Conservation (phyloP, 2,797 vertebrate genomes). For the Acomys russatus region DNA sequence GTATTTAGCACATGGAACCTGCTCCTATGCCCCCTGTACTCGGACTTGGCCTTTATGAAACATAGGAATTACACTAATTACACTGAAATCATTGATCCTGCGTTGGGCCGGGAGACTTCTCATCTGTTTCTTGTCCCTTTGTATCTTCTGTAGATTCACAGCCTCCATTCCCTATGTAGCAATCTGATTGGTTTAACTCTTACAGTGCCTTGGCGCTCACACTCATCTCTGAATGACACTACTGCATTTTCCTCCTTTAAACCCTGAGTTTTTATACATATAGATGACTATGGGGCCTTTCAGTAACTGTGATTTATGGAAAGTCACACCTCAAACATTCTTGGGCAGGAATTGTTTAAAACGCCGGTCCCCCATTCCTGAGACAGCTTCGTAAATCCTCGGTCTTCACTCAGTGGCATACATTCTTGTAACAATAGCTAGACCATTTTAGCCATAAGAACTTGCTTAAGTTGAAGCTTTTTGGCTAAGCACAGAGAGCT, state of each 20-base stretch:
- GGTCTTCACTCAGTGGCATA: constrained; percentile 29
- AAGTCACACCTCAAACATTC: constrained; percentile 66
- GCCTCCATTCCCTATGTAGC: not conserved
- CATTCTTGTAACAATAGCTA: constrained; percentile 33
- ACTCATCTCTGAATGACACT: not conserved
- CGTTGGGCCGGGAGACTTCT: not conserved
- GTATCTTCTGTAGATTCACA: constrained; percentile 40
- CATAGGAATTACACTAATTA: not conserved
- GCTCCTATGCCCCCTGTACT: not conserved
- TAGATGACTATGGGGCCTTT: not conserved
- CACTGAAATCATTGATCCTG: constrained; percentile 13
- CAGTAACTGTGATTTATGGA: constrained; percentile 65
- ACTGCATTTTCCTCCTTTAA: constrained; percentile 8
- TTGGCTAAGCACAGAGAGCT: constrained; percentile 40
- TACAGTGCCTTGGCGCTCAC: not conserved
- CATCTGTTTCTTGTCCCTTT: constrained; percentile 22
- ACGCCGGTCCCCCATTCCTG: constrained; percentile 8
- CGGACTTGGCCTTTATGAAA: constrained; percentile 55
- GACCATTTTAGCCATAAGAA: constrained; percentile 69
- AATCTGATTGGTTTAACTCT: constrained; percentile 64
- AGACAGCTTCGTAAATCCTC: constrained; percentile 70
- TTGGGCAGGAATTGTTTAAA: constrained; percentile 52
- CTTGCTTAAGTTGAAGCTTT: constrained; percentile 60
- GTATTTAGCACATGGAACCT: constrained; percentile 39
- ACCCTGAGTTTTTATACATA: constrained; percentile 47